These are phyloP conservation scores for Saccostrea glomerata DNA, from an alignment of 1,140 invertebrate genomes.

Conservation along the genomic window DNA sequence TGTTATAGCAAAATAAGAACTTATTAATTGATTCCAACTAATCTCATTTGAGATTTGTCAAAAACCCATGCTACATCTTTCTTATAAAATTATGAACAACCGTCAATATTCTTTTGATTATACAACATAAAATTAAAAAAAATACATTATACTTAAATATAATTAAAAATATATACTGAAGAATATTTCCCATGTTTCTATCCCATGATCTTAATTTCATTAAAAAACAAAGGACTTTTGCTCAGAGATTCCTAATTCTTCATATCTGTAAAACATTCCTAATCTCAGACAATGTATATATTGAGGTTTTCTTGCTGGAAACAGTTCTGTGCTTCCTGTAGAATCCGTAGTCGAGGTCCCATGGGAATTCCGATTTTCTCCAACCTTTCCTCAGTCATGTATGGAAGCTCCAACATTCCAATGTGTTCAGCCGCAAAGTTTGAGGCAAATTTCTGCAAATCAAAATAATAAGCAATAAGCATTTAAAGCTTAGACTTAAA, in stretches of 20 bases:
- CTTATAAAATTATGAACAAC: neutral
- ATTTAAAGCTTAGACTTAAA: neutral
- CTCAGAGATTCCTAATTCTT: too few relatives aligned
- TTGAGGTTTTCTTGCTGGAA: slow-evolving; percentile 80
- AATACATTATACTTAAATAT: too few relatives aligned
- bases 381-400: slow-evolving; percentile 92
- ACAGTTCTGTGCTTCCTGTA: slow-evolving; percentile 87
- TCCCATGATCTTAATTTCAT: too few relatives aligned
- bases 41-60: neutral
- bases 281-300: slow-evolving; percentile 79
- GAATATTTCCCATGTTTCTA: too few relatives aligned
- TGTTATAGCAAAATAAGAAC: neutral
- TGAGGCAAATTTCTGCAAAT: slow-evolving; percentile 90
- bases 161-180: too few relatives aligned
- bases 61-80: neutral
- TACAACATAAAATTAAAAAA: neutral
- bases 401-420: slow-evolving; percentile 94
- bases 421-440: slow-evolving; percentile 93
- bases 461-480: slow-evolving; percentile 55
- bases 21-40: neutral
- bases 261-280: too few relatives aligned
- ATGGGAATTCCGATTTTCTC: slow-evolving; percentile 93
- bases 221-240: too few relatives aligned
- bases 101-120: neutral
- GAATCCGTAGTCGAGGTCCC: slow-evolving; percentile 91